Conservation (phyloP, 2,888 invertebrate genomes). For the Ectemnius continuus region DNA sequence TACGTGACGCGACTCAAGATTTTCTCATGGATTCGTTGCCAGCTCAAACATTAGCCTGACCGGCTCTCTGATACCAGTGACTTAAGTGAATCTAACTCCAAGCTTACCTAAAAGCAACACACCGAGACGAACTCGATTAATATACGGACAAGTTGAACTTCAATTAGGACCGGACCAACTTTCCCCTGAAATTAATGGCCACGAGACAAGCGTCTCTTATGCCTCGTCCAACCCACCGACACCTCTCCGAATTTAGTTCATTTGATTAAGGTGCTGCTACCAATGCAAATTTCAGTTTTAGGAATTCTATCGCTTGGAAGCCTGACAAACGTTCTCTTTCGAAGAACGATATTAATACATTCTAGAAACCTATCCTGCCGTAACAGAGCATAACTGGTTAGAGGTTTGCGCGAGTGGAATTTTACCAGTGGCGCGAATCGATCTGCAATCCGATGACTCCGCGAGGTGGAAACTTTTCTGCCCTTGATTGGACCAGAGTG, state of each 20-base stretch:
- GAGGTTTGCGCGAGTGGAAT: slow-evolving; percentile 7
- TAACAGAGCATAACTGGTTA: slow-evolving; percentile 3
- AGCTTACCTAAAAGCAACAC: not conserved
- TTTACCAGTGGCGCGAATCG: slow-evolving; percentile 26
- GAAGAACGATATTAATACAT: too few species aligned
- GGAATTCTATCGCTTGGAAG: too few species aligned
- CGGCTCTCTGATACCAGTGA: not conserved
- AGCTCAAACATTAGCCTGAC: too few species aligned
- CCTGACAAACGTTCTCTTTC: too few species aligned
- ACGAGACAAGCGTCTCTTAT: not conserved
- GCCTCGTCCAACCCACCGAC: not conserved
- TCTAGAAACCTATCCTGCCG: too few species aligned
- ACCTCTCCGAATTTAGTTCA: not conserved
- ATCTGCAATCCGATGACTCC: slow-evolving; percentile 15
- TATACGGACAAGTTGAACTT: not conserved
- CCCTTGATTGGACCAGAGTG: slow-evolving; percentile 1
- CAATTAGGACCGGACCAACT: not conserved
- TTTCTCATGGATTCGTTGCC: not conserved
- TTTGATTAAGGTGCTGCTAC: not conserved
- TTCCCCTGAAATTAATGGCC: not conserved
- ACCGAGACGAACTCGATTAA: not conserved
- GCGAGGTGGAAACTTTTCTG: not conserved
- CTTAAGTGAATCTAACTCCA: not conserved
- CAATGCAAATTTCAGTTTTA: too few species aligned
- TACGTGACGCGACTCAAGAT: not conserved